Conservation (phyloP, 2,797 vertebrate species). For the Malurus leucopterus region DNA sequence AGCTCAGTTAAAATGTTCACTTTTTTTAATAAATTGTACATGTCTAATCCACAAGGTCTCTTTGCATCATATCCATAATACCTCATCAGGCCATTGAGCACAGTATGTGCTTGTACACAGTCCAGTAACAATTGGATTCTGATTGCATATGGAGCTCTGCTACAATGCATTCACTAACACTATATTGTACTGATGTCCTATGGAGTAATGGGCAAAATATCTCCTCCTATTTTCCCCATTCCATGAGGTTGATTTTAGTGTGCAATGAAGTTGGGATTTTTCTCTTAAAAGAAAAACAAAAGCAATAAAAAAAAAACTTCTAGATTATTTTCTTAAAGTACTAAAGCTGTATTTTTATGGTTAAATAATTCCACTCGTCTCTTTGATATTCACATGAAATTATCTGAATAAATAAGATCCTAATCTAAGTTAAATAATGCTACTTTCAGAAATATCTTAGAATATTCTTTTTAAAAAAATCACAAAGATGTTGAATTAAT, state of each 20-base stretch:
- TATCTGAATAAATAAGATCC: conserved; percentile 68
- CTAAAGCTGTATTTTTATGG: conserved; percentile 52
- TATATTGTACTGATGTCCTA: conserved; percentile 75
- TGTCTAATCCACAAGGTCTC: conserved; percentile 71
- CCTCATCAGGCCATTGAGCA: conserved; percentile 89
- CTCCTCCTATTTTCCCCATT: conserved; percentile 71
- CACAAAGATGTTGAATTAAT: conserved; percentile 73
- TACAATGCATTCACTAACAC: conserved; percentile 73
- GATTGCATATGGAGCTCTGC: conserved; percentile 76
- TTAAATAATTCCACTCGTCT: conserved; percentile 67
- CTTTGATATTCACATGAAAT: conserved; percentile 69
- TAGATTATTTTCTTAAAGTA: conserved; percentile 58
- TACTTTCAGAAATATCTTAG: conserved; percentile 60
- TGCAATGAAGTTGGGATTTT: neutral
- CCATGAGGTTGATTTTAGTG: conserved; percentile 73
- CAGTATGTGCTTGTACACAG: conserved; percentile 79
- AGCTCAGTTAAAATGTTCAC: conserved; percentile 55
- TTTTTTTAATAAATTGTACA: conserved; percentile 73
- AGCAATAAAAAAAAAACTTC: neutral
- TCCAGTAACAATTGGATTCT: conserved; percentile 82
- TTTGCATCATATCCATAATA: conserved; percentile 80
- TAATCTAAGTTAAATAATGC: conserved; percentile 71
- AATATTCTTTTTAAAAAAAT: conserved; percentile 50
- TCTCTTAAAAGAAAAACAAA: neutral
- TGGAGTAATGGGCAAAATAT: conserved; percentile 78